Conservation (phyloP, 2,797 vertebrate genomes). For the Gouania willdenowi region DNA sequence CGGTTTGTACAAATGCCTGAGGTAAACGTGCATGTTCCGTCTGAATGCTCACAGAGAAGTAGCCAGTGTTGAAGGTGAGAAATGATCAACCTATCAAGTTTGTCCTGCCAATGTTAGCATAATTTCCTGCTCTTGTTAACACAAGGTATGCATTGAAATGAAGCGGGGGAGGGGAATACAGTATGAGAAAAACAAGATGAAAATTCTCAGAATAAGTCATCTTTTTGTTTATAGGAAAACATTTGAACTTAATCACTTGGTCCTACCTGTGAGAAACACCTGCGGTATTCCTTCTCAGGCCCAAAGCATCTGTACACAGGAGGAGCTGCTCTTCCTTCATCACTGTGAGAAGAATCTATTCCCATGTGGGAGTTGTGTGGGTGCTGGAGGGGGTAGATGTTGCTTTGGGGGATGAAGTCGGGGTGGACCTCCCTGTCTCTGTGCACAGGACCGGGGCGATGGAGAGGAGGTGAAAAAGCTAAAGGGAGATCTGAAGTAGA, state of each 20-base stretch:
- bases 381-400: conserved; percentile 56
- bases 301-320: conserved; percentile 63
- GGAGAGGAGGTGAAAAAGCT: conserved; percentile 43
- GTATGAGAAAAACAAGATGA: background rate
- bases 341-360: conserved; percentile 13
- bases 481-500: conserved; percentile 23
- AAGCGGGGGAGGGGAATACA: background rate
- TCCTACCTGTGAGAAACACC: conserved; percentile 72
- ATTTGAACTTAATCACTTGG: background rate
- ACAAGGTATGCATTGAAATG: conserved; percentile 15
- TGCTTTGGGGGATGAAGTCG: conserved; percentile 27
- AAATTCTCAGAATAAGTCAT: background rate
- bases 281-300: conserved; percentile 61
- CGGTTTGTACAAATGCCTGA: conserved; percentile 11
- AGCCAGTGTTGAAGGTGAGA: conserved; percentile 29
- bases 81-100: conserved; percentile 41
- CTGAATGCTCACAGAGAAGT: conserved; percentile 42
- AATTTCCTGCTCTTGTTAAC: conserved; percentile 17
- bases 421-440: conserved; percentile 39
- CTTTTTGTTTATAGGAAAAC: background rate
- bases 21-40: conserved; percentile 33
- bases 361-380: conserved; percentile 15
- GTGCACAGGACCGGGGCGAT: conserved; percentile 31
- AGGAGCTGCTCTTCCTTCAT: conserved; percentile 22
- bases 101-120: conserved; percentile 26